phyloP scores from a whole-genome alignment of 1,140 invertebrate species.

The Zaprionus inermis region DNA sequence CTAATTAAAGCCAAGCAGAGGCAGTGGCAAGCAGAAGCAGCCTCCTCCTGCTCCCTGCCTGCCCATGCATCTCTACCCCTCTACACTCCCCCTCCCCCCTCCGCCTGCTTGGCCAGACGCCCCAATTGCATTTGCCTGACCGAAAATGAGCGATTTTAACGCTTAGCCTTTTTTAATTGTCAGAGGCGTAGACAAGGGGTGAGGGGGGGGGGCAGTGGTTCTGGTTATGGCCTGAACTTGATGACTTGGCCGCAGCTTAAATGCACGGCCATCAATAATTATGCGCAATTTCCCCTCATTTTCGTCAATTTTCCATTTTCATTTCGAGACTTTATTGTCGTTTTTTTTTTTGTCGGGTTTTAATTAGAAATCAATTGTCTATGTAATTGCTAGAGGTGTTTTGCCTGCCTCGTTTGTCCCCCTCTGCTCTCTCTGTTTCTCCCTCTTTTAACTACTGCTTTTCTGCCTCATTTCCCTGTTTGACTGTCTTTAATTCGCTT shows the following conservation, averaged over 20 bases:
- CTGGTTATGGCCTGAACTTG: slow-evolving; percentile 42
- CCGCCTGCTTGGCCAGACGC: slow-evolving; percentile 19
- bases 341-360: slow-evolving; percentile 32
- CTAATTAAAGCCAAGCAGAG: slow-evolving; percentile 68
- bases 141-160: slow-evolving; percentile 78
- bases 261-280: slow-evolving; percentile 69
- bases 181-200: background rate
- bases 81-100: background rate
- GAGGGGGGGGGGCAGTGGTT: background rate
- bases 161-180: slow-evolving; percentile 82
- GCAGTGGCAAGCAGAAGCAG: no score
- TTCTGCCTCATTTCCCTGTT: slow-evolving; percentile 33
- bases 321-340: slow-evolving; percentile 3
- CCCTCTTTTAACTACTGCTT: background rate
- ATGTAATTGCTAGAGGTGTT: slow-evolving; percentile 49
- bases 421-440: background rate
- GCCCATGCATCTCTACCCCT: background rate
- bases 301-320: slow-evolving; percentile 20
- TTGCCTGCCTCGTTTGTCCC: background rate
- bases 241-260: slow-evolving; percentile 63
- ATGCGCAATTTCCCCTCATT: slow-evolving; percentile 39
- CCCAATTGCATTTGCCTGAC: slow-evolving; percentile 50
- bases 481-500: background rate
- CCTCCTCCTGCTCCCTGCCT: no score
- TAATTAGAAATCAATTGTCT: slow-evolving; percentile 75